These are phyloP conservation scores for Syngnathus rostellatus DNA, from an alignment of 2,797 vertebrate species.

Conservation along the genomic window DNA sequence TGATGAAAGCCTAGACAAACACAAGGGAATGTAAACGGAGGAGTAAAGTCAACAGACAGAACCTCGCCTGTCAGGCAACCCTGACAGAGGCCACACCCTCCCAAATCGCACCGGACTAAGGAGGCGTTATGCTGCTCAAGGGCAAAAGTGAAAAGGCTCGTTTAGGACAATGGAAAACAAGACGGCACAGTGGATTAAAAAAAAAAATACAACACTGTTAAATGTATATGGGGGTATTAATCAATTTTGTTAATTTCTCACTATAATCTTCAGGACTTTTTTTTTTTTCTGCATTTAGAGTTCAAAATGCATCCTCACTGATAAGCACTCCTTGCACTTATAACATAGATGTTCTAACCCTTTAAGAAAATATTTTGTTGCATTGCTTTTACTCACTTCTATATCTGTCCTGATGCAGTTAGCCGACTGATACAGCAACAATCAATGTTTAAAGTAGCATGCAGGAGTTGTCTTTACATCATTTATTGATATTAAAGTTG, in stretches of 20 bases:
- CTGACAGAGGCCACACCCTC: slow-evolving; percentile 44
- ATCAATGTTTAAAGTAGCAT: not conserved
- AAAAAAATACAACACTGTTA: not conserved
- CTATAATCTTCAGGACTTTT: too few species aligned
- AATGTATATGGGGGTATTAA: too few species aligned
- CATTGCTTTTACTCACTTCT: too few species aligned
- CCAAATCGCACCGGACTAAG: slow-evolving; percentile 17
- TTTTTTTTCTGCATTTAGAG: too few species aligned
- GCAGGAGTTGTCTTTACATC: not conserved
- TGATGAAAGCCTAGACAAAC: slow-evolving; percentile 70
- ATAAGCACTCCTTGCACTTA: too few species aligned
- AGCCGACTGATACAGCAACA: too few species aligned
- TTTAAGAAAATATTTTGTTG: too few species aligned
- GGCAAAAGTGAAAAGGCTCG: not conserved
- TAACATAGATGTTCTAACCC: too few species aligned
- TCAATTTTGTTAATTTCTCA: too few species aligned
- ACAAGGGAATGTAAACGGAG: slow-evolving; percentile 64
- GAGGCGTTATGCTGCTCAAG: slow-evolving; percentile 13
- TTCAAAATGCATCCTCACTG: too few species aligned
- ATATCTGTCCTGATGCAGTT: too few species aligned
- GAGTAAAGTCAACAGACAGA: slow-evolving; percentile 64
- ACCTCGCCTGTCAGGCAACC: slow-evolving; percentile 34
- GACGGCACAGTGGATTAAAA: not conserved
- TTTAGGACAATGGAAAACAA: slow-evolving; percentile 2
- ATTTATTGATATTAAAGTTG: not conserved